Conservation (phyloP, 2,888 invertebrate genomes). For the Zele albiditarsus region DNA sequence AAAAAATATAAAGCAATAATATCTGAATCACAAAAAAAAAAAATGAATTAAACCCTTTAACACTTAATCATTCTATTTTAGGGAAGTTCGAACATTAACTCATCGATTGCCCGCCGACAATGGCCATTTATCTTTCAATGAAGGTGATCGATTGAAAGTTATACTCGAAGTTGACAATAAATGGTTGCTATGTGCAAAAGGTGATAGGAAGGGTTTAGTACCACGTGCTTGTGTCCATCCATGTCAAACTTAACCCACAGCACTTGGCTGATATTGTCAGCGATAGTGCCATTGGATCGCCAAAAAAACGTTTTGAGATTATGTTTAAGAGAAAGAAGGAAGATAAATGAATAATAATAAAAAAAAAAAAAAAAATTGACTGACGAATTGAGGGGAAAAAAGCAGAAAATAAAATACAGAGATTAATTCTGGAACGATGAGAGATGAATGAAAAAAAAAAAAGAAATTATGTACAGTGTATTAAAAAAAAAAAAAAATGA, state of each 20-base stretch:
- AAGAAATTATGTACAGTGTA: conserved; percentile 67
- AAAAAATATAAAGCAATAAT: too few species aligned
- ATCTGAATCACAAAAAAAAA: too few species aligned
- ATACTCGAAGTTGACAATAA: conserved; percentile 85
- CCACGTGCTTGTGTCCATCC: conserved; percentile 79
- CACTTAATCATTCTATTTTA: conserved; percentile 63
- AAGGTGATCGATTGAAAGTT: conserved; percentile 83
- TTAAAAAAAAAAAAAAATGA: conserved; percentile 54
- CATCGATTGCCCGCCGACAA: conserved; percentile 85
- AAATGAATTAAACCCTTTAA: neutral
- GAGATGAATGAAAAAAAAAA: conserved; percentile 47
- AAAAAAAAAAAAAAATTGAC: neutral
- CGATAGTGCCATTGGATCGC: conserved; percentile 27
- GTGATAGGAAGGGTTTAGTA: conserved; percentile 85
- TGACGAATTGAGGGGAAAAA: neutral
- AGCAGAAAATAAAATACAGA: neutral
- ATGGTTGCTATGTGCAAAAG: conserved; percentile 84
- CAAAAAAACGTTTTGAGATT: conserved; percentile 3
- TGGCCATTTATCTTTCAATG: conserved; percentile 85
- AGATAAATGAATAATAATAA: neutral
- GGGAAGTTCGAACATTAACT: conserved; percentile 83
- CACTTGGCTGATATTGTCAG: conserved; percentile 37
- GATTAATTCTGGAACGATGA: neutral
- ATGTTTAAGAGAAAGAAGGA: conserved; percentile 11
- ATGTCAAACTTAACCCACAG: conserved; percentile 66